Percentiles rank a stretch among this genome's conserved stretches.
phyloP scores from a whole-genome alignment of 2,113 vertebrate genomes.

The Lepisosteus oculatus region DNA sequence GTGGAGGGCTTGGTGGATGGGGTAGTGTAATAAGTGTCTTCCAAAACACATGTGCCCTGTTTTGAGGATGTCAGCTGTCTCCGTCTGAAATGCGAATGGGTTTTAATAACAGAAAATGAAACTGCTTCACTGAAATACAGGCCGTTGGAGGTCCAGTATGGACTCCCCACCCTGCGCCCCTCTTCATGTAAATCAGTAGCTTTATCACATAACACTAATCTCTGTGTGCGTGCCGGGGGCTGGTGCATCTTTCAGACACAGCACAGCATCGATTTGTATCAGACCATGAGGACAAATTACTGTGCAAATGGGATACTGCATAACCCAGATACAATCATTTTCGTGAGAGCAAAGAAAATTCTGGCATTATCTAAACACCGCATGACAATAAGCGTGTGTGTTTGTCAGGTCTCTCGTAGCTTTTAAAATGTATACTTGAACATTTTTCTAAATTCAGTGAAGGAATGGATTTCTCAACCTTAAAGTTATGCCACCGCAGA shows the following conservation, averaged over 20 bases:
- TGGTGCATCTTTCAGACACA: constrained; percentile 17
- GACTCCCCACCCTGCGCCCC: background rate
- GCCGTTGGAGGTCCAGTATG: background rate
- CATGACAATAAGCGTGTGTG: constrained; percentile 28
- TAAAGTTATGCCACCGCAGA: too few relatives aligned
- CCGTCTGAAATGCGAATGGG: background rate
- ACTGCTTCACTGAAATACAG: background rate
- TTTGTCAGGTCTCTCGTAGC: constrained; percentile 29
- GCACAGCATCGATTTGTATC: constrained; percentile 30
- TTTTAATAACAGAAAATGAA: background rate
- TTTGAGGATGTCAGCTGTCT: background rate
- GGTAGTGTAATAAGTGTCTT: too few relatives aligned
- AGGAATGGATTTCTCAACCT: too few relatives aligned
- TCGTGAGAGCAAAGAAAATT: constrained; percentile 15
- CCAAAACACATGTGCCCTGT: background rate
- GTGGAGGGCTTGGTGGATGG: too few relatives aligned
- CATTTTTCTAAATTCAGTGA: too few relatives aligned
- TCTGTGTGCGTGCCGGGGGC: constrained; percentile 28
- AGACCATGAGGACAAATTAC: constrained; percentile 17
- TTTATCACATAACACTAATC: constrained; percentile 39
- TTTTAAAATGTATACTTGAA: constrained; percentile 25
- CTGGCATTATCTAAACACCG: constrained; percentile 8
- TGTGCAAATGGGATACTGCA: constrained; percentile 30
- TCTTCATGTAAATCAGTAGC: constrained; percentile 34
- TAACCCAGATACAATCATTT: constrained; percentile 35